Evolutionary conservation across 2,797 vertebrate species (phyloP).

Genomic region (Gephyroberyx darwinii): DNA sequence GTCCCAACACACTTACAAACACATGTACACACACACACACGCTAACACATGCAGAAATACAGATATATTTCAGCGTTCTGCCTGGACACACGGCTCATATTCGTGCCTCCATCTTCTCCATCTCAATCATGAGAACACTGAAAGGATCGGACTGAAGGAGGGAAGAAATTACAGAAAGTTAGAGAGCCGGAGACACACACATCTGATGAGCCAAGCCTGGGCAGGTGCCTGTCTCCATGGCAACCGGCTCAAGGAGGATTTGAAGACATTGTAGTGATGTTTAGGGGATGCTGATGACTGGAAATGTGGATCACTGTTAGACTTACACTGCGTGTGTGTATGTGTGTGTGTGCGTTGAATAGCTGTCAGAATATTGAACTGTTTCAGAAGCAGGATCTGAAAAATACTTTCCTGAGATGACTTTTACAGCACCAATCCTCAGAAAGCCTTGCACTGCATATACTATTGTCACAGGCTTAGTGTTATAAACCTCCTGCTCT

Average conservation of each 20-base stretch:
- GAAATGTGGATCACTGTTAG: conserved; percentile 13
- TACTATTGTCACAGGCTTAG: conserved; percentile 58
- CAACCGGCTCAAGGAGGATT: conserved; percentile 49
- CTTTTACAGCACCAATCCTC: conserved; percentile 58
- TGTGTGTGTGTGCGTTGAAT: conserved; percentile 36
- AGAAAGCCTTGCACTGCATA: conserved; percentile 59
- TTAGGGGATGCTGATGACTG: conserved; percentile 50
- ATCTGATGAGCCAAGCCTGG: conserved; percentile 10
- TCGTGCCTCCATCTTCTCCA: too few species aligned
- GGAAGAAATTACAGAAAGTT: conserved; percentile 15
- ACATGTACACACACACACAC: too few species aligned
- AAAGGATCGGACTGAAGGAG: neutral
- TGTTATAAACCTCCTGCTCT: conserved; percentile 21
- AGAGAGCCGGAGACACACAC: neutral
- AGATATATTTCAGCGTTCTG: neutral
- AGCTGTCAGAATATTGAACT: conserved; percentile 53
- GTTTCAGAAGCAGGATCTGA: conserved; percentile 53
- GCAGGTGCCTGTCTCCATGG: conserved; percentile 68
- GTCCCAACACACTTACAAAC: too few species aligned
- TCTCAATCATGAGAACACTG: neutral
- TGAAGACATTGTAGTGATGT: conserved; percentile 35
- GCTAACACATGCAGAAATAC: too few species aligned
- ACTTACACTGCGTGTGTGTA: conserved; percentile 10
- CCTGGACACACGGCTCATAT: conserved; percentile 3
- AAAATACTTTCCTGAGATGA: conserved; percentile 56